Evolutionary conservation across 1,140 invertebrate genomes (phyloP), one percentile per base, ranked within the genome.

Genomic region (Saccostrea glomerata): DNA sequence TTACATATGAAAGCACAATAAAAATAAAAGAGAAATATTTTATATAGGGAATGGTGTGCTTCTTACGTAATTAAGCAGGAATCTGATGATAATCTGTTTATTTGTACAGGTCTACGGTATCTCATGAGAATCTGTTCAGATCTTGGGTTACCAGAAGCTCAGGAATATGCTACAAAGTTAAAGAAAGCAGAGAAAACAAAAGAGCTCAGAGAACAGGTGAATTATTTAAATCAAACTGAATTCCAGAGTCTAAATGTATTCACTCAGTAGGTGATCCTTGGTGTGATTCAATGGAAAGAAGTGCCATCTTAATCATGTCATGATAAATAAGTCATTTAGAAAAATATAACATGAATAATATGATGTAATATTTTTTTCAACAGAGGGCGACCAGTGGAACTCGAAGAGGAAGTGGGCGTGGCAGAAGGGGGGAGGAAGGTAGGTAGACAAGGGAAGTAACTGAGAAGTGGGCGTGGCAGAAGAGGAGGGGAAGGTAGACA

Each of bases 171-270:
- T 11, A 94, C 96, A 60, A 97, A 98, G 93, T 96, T 99, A 91
- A 97, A 97, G 92, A 97, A 97, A 93, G 96, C 97, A 40, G 98
- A 99, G 93, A 97, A 97, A 95, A 94, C 96, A n/a, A 97, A 97
- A 92, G 96, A 98, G 95, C 92, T 96, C n/a, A 93, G 94, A 91
- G 94, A 96, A 90, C 95, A 96, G 93, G 66, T 83, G 55, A 73
- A 17, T 82, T 36, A n/a, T n/a, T n/a, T n/a, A n/a, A n/a, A n/a
- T n/a, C n/a, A n/a, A n/a, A n/a, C n/a, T n/a, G n/a, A n/a, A n/a
- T n/a, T n/a, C n/a, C n/a, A n/a, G n/a, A n/a, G n/a, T n/a, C n/a
- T n/a, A n/a, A n/a, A n/a, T n/a, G n/a, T n/a, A n/a, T 66, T 89
- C 13, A 30, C 36, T 83, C 30, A 17, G n/a, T 87, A 55, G 23